phyloP scores from a whole-genome alignment of 2,113 vertebrate species.

The Trinectes maculatus region DNA sequence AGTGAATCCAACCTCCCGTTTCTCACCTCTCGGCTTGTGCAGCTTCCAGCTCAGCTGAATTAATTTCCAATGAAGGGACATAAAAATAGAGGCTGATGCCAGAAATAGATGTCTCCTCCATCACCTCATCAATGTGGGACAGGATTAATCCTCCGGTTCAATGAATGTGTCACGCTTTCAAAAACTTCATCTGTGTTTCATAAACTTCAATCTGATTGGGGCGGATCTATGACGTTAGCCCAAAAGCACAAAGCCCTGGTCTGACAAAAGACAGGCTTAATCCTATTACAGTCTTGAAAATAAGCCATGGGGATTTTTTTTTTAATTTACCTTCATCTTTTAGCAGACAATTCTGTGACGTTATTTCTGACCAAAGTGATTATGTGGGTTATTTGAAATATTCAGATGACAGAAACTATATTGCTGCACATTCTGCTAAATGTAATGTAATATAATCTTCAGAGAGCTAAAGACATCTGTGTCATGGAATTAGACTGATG shows the following conservation, averaged over 20 bases:
- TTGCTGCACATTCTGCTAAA: too few relatives aligned
- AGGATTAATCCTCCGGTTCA: constrained; percentile 48
- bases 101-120: constrained; percentile 61
- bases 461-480: too few relatives aligned
- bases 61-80: constrained; percentile 39
- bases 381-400: neutral
- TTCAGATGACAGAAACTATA: neutral
- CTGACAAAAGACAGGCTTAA: constrained; percentile 37
- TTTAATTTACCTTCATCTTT: neutral
- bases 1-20: constrained; percentile 15
- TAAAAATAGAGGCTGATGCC: constrained; percentile 64
- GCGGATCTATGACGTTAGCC: constrained; percentile 12
- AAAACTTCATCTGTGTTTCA: constrained; percentile 18
- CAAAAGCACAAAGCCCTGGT: constrained; percentile 32
- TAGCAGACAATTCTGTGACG: neutral
- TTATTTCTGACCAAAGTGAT: constrained; percentile 4
- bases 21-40: constrained; percentile 2
- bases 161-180: constrained; percentile 15
- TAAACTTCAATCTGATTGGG: constrained; percentile 34
- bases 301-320: neutral
- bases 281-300: constrained; percentile 37
- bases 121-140: constrained; percentile 6
- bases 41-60: constrained; percentile 43
- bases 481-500: too few relatives aligned
- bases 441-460: too few relatives aligned